phyloP scores from a whole-genome alignment of 2,888 invertebrate species.

The Netelia inedita region DNA sequence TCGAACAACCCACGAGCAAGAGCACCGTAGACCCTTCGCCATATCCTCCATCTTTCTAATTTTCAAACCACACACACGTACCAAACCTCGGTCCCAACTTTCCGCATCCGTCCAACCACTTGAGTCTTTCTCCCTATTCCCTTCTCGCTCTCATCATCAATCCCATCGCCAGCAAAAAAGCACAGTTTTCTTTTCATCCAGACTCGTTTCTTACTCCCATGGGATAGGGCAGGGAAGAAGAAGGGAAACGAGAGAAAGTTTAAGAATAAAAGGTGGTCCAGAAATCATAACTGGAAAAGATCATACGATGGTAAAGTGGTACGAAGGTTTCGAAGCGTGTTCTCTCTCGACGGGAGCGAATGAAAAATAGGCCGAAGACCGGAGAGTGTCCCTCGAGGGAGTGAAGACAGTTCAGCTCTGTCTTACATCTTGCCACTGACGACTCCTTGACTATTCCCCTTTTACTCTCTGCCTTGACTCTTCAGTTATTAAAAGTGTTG shows the following conservation, averaged over 20 bases:
- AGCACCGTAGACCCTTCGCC: conserved; percentile 70
- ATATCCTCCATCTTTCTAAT: conserved; percentile 40
- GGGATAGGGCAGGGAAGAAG: background rate
- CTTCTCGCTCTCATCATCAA: conserved; percentile 42
- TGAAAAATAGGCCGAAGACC: conserved; percentile 44
- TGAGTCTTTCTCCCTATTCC: conserved; percentile 58
- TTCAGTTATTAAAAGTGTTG: conserved; percentile 62
- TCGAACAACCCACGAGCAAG: conserved; percentile 68
- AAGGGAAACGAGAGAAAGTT: background rate
- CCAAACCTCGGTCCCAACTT: conserved; percentile 19
- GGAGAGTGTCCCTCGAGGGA: conserved; percentile 46
- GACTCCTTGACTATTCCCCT: conserved; percentile 8
- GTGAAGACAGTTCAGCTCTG: conserved; percentile 40
- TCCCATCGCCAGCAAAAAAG: conserved; percentile 28
- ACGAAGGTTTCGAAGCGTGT: conserved; percentile 8
- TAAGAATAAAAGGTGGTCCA: conserved; percentile 32
- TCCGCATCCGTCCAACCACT: conserved; percentile 35
- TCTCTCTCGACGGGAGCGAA: conserved; percentile 27
- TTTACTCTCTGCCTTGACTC: conserved; percentile 28
- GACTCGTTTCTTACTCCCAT: conserved; percentile 16
- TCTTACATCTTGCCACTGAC: background rate
- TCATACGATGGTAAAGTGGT: conserved; percentile 63
- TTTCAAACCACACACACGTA: conserved; percentile 28
- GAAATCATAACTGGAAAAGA: conserved; percentile 60
- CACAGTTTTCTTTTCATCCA: conserved; percentile 13